Base-by-base conservation (phyloP, 2,888 invertebrate genomes). In the Automeris io region DNA sequence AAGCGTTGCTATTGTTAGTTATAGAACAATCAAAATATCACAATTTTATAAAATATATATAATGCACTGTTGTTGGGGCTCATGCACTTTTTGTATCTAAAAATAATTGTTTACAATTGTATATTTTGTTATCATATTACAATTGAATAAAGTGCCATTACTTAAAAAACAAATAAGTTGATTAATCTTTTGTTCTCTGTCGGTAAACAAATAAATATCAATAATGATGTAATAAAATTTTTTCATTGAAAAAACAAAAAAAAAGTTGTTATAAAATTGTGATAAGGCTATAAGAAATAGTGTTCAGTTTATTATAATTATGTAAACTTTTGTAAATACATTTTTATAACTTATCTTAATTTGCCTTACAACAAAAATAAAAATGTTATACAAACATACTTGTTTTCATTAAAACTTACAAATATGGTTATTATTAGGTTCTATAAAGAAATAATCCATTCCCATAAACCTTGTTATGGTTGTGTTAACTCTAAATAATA, bases 301-400 rank as follows among this genome's bases (percentile, higher is more conserved):
- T 60, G 61, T 64, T 61, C 54, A 54, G 49, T 52, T 55, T 36
- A 46, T 22, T 35, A 8, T 35, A 35, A 35, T 50, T 51, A 58
- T 61, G 59, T 70, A 53, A 63, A 72, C 70, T 77, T 72, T 79
- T 82, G 82, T 82, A 82, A 68, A 81, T 81, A 81, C 42, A 38
- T 56, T 63, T 54, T 55, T 70, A 29, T 29, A 66, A 62, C 55
- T 61, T 71, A 71, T 65, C 61, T 52, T 57, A 56, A 57, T 61
- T 61, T 63, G 61, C 49, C 52, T 53, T 54, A 57, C 43, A 42
- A 66, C 63, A 64, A 70, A 74, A 68, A 65, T 51, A 51, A 61
- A 60, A 61, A 47, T 51, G 48, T 50, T 52, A 51, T 51, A 42
- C 42, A 31, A 40, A 33, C 29, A 18, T 40, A 12, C 19, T 45